phyloP scores from a whole-genome alignment of 2,888 invertebrate species.

The Galeruca laticollis region DNA sequence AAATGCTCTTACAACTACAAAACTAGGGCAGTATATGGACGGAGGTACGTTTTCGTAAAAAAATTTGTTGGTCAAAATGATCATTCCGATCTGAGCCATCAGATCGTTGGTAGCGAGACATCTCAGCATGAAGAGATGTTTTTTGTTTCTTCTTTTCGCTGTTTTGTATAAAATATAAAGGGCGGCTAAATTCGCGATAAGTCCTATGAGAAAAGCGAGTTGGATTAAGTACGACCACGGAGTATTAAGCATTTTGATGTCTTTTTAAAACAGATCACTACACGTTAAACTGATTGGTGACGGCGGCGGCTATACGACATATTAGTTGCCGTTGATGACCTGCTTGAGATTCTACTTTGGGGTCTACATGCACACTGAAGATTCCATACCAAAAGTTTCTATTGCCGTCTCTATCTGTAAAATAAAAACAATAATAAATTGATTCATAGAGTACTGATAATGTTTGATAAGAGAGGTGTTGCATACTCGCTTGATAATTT shows the following conservation, averaged over 20 bases:
- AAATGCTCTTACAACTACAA: constrained; percentile 84
- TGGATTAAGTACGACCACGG: constrained; percentile 34
- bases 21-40: constrained; percentile 73
- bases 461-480: neutral
- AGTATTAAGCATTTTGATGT: constrained; percentile 32
- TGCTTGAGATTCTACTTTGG: neutral
- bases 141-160: constrained; percentile 81
- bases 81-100: constrained; percentile 83
- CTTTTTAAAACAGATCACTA: neutral
- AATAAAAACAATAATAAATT: constrained; percentile 7
- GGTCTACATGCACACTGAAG: constrained; percentile 1
- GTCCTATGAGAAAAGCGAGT: constrained; percentile 72
- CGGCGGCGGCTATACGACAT: neutral
- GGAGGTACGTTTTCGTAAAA: constrained; percentile 65
- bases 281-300: constrained; percentile 1
- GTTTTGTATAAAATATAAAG: constrained; percentile 78
- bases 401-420: neutral
- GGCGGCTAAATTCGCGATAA: constrained; percentile 82
- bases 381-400: neutral
- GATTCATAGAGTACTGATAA: neutral
- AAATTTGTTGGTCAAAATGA: constrained; percentile 75
- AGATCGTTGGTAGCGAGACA: constrained; percentile 85
- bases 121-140: constrained; percentile 83
- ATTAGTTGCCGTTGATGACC: neutral
- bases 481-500: neutral